Conservation (phyloP, 2,888 invertebrate species). For the Epirrhoe tristata region DNA sequence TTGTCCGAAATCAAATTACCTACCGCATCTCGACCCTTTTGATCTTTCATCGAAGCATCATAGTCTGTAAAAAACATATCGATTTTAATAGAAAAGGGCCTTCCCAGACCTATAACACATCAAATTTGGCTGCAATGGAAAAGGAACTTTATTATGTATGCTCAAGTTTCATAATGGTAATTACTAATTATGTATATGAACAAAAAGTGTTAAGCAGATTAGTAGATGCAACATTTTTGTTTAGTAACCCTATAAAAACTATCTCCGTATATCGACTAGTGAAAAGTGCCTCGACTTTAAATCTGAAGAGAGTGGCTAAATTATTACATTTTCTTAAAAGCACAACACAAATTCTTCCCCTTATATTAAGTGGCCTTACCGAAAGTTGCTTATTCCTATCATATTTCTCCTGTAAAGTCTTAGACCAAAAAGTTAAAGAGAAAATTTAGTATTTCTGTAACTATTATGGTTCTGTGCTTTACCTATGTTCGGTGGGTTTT, state of each 20-base stretch:
- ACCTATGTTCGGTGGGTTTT: slow-evolving; percentile 43
- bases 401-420: not conserved
- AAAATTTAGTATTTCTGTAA: slow-evolving; percentile 1
- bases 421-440: not conserved
- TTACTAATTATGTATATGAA: not conserved
- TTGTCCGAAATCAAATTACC: slow-evolving; percentile 20
- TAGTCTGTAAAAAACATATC: slow-evolving; percentile 29
- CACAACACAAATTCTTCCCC: too few species aligned
- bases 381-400: too few species aligned
- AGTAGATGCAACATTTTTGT: too few species aligned
- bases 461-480: slow-evolving; percentile 14
- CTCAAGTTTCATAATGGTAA: not conserved
- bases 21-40: slow-evolving; percentile 13
- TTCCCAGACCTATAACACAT: slow-evolving; percentile 3
- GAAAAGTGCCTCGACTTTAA: too few species aligned
- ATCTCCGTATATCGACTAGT: too few species aligned
- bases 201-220: too few species aligned
- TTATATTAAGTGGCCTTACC: too few species aligned
- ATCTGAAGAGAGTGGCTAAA: too few species aligned
- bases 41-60: slow-evolving; percentile 25
- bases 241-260: too few species aligned
- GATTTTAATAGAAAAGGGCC: slow-evolving; percentile 28
- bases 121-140: not conserved
- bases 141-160: not conserved
- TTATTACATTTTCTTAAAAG: too few species aligned